Evolutionary conservation across 64 coral and sea anemone genomes (phyloP).

Genomic region (Cladopsammia gracilis): DNA sequence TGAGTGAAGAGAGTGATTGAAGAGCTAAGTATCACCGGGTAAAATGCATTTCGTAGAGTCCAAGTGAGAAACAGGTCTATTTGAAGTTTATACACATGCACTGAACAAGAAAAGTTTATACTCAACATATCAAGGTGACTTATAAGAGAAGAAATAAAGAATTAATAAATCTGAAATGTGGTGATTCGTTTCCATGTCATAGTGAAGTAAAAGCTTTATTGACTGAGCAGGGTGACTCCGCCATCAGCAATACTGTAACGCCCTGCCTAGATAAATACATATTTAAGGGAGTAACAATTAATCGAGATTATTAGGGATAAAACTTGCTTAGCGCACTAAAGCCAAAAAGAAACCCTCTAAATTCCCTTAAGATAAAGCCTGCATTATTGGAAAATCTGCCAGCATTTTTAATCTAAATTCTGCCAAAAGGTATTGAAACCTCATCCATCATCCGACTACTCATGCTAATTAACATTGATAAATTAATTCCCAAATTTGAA

Average conservation of each 20-base stretch:
- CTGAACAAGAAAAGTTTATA: neutral
- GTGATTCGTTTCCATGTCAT: neutral
- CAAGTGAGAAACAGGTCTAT: neutral
- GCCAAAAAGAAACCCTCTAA: neutral
- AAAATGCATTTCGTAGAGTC: neutral
- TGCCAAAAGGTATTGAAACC: neutral
- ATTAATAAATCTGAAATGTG: neutral
- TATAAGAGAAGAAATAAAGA: neutral
- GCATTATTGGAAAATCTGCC: too few relatives aligned
- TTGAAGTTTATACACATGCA: neutral
- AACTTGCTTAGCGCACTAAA: neutral
- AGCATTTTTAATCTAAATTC: too few relatives aligned
- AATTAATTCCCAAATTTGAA: constrained; percentile 47
- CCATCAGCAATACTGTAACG: too few relatives aligned
- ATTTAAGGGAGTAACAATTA: too few relatives aligned
- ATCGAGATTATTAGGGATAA: neutral
- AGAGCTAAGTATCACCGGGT: too few relatives aligned
- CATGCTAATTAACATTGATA: constrained; percentile 29
- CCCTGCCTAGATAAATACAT: too few relatives aligned
- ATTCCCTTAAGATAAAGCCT: too few relatives aligned
- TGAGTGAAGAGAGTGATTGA: too few relatives aligned
- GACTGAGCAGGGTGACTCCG: too few relatives aligned
- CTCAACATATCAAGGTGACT: too few relatives aligned
- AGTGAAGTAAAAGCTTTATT: neutral
- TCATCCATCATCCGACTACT: neutral